Evolutionary conservation across 1,140 invertebrate genomes (phyloP).

Genomic region (Meteorus sp.): DNA sequence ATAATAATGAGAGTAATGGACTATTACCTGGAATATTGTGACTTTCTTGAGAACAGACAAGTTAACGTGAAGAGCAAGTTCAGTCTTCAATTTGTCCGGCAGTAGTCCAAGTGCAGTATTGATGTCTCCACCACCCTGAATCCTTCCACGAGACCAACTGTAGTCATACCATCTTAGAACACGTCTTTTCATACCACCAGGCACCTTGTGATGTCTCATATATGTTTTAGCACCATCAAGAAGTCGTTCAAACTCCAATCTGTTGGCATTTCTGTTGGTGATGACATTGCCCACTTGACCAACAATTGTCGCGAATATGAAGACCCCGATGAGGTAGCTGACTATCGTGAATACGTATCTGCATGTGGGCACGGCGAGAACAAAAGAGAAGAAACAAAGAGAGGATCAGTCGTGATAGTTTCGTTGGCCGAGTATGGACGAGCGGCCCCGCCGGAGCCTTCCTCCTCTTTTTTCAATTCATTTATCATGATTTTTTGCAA

Average conservation of each 20-base stretch:
- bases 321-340: slow-evolving; percentile 95
- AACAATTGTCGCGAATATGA: slow-evolving; percentile 97
- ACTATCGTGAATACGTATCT: slow-evolving; percentile 97
- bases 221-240: slow-evolving; percentile 95
- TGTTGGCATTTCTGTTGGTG: slow-evolving; percentile 95
- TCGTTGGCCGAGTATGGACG: slow-evolving; percentile 41
- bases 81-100: slow-evolving; percentile 95
- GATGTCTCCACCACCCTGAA: slow-evolving; percentile 93
- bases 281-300: slow-evolving; percentile 98
- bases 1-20: slow-evolving; percentile 4
- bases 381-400: slow-evolving; percentile 44
- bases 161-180: slow-evolving; percentile 97
- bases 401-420: slow-evolving; percentile 45
- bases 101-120: slow-evolving; percentile 90
- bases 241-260: slow-evolving; percentile 91
- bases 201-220: slow-evolving; percentile 96
- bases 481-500: slow-evolving; percentile 29
- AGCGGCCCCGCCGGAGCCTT: slow-evolving; percentile 57
- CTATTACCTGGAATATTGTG: slow-evolving; percentile 60
- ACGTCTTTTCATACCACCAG: slow-evolving; percentile 89
- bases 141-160: slow-evolving; percentile 94
- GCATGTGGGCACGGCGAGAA: slow-evolving; percentile 53
- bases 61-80: slow-evolving; percentile 94
- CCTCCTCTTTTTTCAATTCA: slow-evolving; percentile 38
- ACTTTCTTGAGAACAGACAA: slow-evolving; percentile 94